Percentiles rank a stretch among this genome's conserved stretches.
Evolutionary conservation across 30 jellyfish, hydroid and myxozoan genomes (phyloP).

Genomic region (Catostylus mosaicus): DNA sequence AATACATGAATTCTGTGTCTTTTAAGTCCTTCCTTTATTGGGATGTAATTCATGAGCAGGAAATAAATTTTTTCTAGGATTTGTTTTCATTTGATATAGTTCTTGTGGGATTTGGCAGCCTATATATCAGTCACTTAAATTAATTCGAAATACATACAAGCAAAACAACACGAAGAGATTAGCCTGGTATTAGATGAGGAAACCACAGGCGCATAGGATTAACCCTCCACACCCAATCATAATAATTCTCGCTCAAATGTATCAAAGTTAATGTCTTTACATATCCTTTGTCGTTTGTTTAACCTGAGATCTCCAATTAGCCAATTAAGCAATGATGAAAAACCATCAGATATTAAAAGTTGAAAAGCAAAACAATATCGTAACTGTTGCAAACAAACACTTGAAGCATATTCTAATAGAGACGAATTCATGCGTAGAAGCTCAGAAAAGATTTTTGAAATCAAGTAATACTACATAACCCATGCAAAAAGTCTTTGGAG

Average conservation of each 20-base stretch:
- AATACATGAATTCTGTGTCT: neutral
- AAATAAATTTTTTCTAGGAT: neutral
- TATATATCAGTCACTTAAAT: neutral
- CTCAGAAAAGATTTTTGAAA: too few relatives aligned
- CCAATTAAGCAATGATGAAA: neutral
- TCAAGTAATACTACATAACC: too few relatives aligned
- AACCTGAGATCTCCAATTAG: neutral
- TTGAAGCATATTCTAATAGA: too few relatives aligned
- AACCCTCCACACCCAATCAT: slow-evolving; percentile 9
- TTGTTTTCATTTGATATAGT: neutral
- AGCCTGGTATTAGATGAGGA: slow-evolving; percentile 6
- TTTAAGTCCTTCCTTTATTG: neutral
- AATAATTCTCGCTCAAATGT: neutral
- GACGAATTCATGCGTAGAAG: too few relatives aligned
- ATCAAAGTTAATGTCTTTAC: neutral
- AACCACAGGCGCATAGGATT: slow-evolving; percentile 11
- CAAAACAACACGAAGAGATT: neutral
- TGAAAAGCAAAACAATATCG: too few relatives aligned
- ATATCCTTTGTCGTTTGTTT: neutral
- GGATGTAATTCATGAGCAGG: neutral
- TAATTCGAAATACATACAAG: neutral
- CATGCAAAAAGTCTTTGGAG: too few relatives aligned
- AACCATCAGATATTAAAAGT: neutral
- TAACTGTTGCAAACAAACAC: too few relatives aligned
- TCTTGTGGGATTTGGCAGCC: neutral